Evolutionary conservation across 2,113 vertebrate genomes (phyloP), one percentile per base, ranked within the genome.

Genomic region (Dipodomys merriami): DNA sequence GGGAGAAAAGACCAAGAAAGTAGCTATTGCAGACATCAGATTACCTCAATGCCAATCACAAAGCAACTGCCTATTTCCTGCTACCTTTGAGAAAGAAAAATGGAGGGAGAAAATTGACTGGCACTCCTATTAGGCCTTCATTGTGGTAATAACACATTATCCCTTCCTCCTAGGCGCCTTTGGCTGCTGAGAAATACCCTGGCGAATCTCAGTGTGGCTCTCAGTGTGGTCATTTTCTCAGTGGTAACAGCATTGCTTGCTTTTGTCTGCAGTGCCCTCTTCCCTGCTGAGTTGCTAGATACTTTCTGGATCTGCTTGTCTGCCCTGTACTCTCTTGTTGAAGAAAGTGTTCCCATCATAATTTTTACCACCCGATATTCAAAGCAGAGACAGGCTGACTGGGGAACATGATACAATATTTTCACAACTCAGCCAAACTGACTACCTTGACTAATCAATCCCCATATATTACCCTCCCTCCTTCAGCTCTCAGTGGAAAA

Each of bases 161-260:
- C 74, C 64, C 16, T 95, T 96, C 88, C 91, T 85, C 90, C 71
- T 84, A 93, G 18, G 95, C 79, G 64, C 74, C 86, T 20, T 53
- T 44, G 6, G 46, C 94, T 86, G 87, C 95, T 95, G 91, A 93
- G 94, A 95, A 96, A 91, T 91, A 72, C 82, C 87, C 53, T 53
- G 22, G 90, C 53, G 74, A 92, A 87, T 57, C n/a, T 33, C 60
- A 73, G 72, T 64, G 79, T 39, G 71, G 13, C 44, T 95, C 91
- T 96, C 84, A 65, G 82, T 53, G 7, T 62, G 91, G 71, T 95
- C 82, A 96, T 96, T 97, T 93, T 96, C 95, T 85, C 94, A 94
- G 94, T 35, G 68, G 93, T 87, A 91, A 68, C 64, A 64, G 39
- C 71, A 60, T 49, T 46, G 44, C 87, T 85, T 86, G 94, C 87